These are phyloP conservation scores for Stercorarius parasiticus DNA, from an alignment of 2,113 vertebrate genomes.

Conservation along the genomic window DNA sequence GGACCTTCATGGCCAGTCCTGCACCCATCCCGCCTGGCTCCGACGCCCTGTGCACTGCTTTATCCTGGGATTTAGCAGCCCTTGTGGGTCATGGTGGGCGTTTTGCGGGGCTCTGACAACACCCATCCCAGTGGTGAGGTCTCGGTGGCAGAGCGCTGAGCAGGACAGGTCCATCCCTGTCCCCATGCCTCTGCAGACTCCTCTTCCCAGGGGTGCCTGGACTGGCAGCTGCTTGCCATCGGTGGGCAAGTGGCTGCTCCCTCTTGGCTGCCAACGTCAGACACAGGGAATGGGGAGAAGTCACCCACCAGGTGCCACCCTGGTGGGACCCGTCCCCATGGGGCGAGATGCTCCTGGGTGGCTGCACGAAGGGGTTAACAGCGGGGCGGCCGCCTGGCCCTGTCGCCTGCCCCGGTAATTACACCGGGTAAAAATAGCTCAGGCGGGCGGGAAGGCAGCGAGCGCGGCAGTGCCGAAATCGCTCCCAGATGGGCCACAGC, in stretches of 20 bases:
- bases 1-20: rapidly evolving
- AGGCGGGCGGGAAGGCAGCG: background rate
- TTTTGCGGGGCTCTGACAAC: background rate
- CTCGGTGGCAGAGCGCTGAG: background rate
- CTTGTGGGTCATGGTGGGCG: background rate
- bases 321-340: background rate
- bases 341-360: background rate
- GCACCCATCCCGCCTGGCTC: background rate
- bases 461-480: conserved; percentile 52
- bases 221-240: background rate
- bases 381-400: background rate
- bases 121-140: background rate
- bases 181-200: background rate
- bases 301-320: background rate
- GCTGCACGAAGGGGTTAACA: background rate
- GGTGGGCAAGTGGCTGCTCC: background rate
- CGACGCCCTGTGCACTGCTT: rapidly evolving
- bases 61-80: background rate
- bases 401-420: conserved; percentile 60
- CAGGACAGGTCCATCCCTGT: background rate
- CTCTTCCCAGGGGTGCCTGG: background rate
- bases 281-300: background rate
- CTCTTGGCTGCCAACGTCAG: background rate
- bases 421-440: conserved; percentile 68
- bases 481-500: conserved; percentile 67